These are phyloP conservation scores for Trachythela sp. DNA, from an alignment of 64 coral and sea anemone species.

Conservation along the genomic window DNA sequence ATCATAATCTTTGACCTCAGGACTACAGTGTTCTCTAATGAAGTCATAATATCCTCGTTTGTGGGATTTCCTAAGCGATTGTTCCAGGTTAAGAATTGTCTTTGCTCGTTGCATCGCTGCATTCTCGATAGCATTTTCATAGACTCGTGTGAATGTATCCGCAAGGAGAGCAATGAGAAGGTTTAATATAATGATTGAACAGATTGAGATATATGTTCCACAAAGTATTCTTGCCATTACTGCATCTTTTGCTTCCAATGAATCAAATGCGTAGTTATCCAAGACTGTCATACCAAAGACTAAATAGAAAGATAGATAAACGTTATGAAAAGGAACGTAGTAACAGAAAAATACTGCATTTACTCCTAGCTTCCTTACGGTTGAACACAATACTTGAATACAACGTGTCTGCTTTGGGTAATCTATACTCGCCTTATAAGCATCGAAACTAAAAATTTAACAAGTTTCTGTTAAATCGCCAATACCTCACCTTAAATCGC, in stretches of 20 bases:
- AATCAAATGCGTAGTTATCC: background rate
- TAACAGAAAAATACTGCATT: too few species aligned
- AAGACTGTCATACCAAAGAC: constrained; percentile 5
- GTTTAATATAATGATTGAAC: background rate
- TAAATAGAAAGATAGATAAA: too few species aligned
- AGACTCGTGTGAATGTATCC: background rate
- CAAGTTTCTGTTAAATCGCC: too few species aligned
- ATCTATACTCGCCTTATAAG: too few species aligned
- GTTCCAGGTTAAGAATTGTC: background rate
- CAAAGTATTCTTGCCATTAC: background rate
- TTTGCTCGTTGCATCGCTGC: background rate
- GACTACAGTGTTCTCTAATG: background rate
- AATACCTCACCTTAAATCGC: too few species aligned
- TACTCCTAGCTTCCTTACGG: too few species aligned
- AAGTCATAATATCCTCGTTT: background rate
- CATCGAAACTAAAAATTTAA: too few species aligned
- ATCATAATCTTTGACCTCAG: background rate
- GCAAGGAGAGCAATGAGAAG: background rate
- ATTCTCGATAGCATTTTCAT: background rate
- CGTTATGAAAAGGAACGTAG: too few species aligned
- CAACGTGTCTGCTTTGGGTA: too few species aligned
- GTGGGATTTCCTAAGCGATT: background rate
- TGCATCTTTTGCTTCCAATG: background rate
- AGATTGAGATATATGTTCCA: background rate
- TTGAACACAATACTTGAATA: too few species aligned